Conservation (phyloP, 2,888 invertebrate genomes). For the Drosophila picticornis region DNA sequence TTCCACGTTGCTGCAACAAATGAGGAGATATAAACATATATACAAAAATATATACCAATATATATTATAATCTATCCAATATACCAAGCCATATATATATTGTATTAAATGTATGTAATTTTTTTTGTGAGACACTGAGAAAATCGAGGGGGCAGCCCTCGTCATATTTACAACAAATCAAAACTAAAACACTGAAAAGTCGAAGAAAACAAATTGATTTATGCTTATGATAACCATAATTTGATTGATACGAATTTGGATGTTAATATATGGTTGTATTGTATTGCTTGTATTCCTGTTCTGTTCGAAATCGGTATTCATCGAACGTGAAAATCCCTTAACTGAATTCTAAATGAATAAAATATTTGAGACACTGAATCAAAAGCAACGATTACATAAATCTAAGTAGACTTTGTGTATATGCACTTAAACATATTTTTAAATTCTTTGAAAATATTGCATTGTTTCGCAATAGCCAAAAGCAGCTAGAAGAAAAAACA, state of each 20-base stretch:
- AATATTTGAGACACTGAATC: slow-evolving; percentile 1
- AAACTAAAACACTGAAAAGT: background rate
- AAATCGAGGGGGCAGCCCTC: slow-evolving; percentile 11
- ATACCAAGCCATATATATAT: slow-evolving; percentile 48
- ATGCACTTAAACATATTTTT: background rate
- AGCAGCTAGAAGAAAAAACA: background rate
- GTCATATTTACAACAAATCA: slow-evolving; percentile 38
- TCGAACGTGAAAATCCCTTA: background rate
- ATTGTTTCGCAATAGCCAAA: background rate
- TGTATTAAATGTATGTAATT: slow-evolving; percentile 41
- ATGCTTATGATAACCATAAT: slow-evolving; percentile 12
- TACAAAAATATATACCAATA: slow-evolving; percentile 31
- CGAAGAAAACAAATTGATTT: slow-evolving; percentile 11
- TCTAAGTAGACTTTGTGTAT: slow-evolving; percentile 5
- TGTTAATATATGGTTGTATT: slow-evolving; percentile 40
- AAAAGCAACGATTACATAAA: background rate
- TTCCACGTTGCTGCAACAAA: slow-evolving; percentile 41
- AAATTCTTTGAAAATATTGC: background rate
- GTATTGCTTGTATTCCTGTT: slow-evolving; percentile 19
- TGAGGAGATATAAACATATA: slow-evolving; percentile 26
- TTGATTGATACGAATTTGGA: slow-evolving; percentile 13
- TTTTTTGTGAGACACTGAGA: slow-evolving; percentile 30
- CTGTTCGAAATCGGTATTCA: background rate
- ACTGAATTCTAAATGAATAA: background rate
- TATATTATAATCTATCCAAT: slow-evolving; percentile 22